phyloP scores from a whole-genome alignment of 1,140 invertebrate species.

The Hydropsyche tenuis region DNA sequence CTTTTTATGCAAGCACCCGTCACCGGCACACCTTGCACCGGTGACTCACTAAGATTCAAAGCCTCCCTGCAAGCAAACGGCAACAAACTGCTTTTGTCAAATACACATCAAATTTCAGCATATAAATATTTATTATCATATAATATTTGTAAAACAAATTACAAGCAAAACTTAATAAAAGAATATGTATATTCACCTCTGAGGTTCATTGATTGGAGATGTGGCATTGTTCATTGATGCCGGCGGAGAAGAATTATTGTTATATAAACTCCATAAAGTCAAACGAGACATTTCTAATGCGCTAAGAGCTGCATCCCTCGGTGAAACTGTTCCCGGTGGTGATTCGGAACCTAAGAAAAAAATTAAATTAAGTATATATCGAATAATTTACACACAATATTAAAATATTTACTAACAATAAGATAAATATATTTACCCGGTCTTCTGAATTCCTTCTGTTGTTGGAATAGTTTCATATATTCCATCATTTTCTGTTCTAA shows the following conservation, averaged over 20 bases:
- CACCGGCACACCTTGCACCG: slow-evolving; percentile 52
- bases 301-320: slow-evolving; percentile 67
- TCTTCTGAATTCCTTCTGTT: slow-evolving; percentile 59
- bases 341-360: slow-evolving; percentile 57
- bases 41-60: slow-evolving; percentile 68
- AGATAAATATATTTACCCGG: slow-evolving; percentile 51
- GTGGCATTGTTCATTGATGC: slow-evolving; percentile 56
- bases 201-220: slow-evolving; percentile 61
- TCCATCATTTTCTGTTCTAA: slow-evolving; percentile 79
- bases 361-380: background rate
- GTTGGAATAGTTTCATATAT: slow-evolving; percentile 72
- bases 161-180: no score
- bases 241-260: slow-evolving; percentile 65
- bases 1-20: slow-evolving; percentile 65
- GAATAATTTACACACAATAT: background rate
- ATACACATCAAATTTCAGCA: slow-evolving; percentile 1
- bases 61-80: slow-evolving; percentile 62
- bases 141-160: no score
- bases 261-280: slow-evolving; percentile 83
- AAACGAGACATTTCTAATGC: slow-evolving; percentile 77
- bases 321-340: slow-evolving; percentile 57
- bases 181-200: slow-evolving; percentile 61
- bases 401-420: background rate
- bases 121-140: background rate
- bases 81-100: slow-evolving; percentile 43